phyloP scores from a whole-genome alignment of 2,113 vertebrate genomes.

The Lepus americanus region DNA sequence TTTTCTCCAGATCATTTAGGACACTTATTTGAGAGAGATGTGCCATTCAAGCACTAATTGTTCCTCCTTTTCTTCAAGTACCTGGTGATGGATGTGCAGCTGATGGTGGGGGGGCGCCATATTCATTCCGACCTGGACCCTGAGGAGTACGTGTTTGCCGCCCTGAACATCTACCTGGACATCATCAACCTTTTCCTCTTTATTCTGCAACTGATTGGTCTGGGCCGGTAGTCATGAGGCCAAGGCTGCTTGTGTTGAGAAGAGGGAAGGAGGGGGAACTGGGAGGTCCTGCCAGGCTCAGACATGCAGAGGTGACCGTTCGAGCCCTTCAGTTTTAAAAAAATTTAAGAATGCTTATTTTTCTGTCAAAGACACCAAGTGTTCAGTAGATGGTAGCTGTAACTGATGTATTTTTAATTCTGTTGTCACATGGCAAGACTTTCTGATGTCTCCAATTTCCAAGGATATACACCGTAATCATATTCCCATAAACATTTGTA shows the following conservation, averaged over 20 bases:
- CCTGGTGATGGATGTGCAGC: conserved; percentile 89
- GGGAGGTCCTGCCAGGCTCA: background rate
- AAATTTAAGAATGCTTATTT: background rate
- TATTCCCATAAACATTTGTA: background rate
- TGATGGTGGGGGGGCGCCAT: conserved; percentile 90
- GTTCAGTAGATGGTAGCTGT: conserved; percentile 46
- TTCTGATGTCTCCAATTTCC: conserved; percentile 52
- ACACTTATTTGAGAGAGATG: background rate
- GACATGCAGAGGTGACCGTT: background rate
- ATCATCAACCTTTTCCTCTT: conserved; percentile 89
- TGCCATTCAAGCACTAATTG: background rate
- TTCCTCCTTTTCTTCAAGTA: conserved; percentile 79
- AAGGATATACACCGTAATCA: conserved; percentile 41
- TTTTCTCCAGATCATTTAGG: background rate
- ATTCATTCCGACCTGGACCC: conserved; percentile 86
- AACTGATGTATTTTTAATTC: conserved; percentile 43
- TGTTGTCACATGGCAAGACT: conserved; percentile 11
- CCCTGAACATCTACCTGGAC: conserved; percentile 92
- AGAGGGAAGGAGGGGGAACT: background rate
- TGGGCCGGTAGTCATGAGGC: conserved; percentile 69
- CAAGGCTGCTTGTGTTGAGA: background rate
- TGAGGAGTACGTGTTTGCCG: conserved; percentile 92
- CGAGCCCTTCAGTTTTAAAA: background rate
- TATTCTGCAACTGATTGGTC: conserved; percentile 87
- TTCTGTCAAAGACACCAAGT: conserved; percentile 22